phyloP scores from a whole-genome alignment of 1,140 invertebrate genomes.

The Contarinia nasturtii region DNA sequence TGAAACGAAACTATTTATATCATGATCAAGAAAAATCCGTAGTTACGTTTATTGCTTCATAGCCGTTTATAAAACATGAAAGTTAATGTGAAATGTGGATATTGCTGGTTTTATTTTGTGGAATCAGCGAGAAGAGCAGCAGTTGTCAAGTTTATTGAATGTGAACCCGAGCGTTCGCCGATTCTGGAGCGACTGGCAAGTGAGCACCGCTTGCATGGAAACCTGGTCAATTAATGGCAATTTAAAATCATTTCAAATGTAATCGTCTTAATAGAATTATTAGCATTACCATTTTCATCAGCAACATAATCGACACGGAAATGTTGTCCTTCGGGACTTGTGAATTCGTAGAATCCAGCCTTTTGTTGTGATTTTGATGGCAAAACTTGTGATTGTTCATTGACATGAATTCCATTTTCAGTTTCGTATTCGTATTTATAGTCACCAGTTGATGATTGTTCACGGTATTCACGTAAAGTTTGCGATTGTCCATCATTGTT shows the following conservation, averaged over 20 bases:
- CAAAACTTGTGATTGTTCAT: conserved; percentile 24
- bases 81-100: too few relatives aligned
- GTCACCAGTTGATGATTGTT: neutral
- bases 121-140: too few relatives aligned
- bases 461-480: neutral
- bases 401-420: conserved; percentile 28
- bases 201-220: conserved; percentile 32
- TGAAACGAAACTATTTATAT: too few relatives aligned
- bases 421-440: conserved; percentile 25
- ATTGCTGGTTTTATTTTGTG: too few relatives aligned
- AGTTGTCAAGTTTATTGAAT: too few relatives aligned
- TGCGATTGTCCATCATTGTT: neutral
- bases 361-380: conserved; percentile 17
- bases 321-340: conserved; percentile 47
- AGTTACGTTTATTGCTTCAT: too few relatives aligned
- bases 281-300: conserved; percentile 58
- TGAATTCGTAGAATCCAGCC: conserved; percentile 47
- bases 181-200: conserved; percentile 42
- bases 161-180: too few relatives aligned
- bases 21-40: too few relatives aligned
- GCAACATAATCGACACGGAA: conserved; percentile 56
- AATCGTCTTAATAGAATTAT: too few relatives aligned
- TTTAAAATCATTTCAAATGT: too few relatives aligned
- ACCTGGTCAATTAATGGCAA: too few relatives aligned
- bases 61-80: too few relatives aligned